A percentile compares a stretch with the other conserved stretches of the same genome.
phyloP scores from a whole-genome alignment of 1,140 invertebrate genomes.

The Geopemphigus sp. region DNA sequence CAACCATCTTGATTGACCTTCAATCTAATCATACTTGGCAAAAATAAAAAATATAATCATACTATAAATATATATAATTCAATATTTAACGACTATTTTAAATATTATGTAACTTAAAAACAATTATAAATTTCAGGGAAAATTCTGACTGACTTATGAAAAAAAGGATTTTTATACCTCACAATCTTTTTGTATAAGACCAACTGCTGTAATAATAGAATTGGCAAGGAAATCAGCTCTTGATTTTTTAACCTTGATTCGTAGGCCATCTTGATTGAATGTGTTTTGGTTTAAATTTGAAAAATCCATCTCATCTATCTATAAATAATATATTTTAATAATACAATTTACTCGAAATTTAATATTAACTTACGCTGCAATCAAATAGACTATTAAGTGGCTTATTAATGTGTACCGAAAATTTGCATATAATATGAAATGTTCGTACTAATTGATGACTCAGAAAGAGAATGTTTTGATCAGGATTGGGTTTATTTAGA shows the following conservation, averaged over 20 bases:
- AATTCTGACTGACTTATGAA: too few species aligned
- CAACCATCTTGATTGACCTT: too few species aligned
- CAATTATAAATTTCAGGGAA: too few species aligned
- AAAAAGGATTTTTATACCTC: constrained; percentile 4
- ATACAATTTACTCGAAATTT: neutral
- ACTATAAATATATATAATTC: too few species aligned
- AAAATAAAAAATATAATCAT: too few species aligned
- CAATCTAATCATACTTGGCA: too few species aligned
- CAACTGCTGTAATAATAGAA: constrained; percentile 25
- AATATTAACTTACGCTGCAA: constrained; percentile 60
- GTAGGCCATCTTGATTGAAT: constrained; percentile 16
- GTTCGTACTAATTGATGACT: constrained; percentile 59
- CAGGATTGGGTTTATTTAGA: constrained; percentile 69
- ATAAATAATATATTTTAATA: neutral
- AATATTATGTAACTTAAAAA: too few species aligned
- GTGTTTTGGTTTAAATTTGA: constrained; percentile 28
- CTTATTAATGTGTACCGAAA: constrained; percentile 72
- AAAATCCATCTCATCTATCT: constrained; percentile 40
- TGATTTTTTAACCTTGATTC: constrained; percentile 28
- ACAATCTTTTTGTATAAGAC: constrained; percentile 45
- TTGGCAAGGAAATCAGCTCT: constrained; percentile 23
- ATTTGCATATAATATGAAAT: constrained; percentile 74
- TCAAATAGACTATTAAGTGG: constrained; percentile 77
- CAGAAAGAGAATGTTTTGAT: constrained; percentile 72
- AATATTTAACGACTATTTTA: too few species aligned